Evolutionary conservation across 35 echinoderm and acorn worm species (phyloP).

Genomic region (Lytechinus pictus): DNA sequence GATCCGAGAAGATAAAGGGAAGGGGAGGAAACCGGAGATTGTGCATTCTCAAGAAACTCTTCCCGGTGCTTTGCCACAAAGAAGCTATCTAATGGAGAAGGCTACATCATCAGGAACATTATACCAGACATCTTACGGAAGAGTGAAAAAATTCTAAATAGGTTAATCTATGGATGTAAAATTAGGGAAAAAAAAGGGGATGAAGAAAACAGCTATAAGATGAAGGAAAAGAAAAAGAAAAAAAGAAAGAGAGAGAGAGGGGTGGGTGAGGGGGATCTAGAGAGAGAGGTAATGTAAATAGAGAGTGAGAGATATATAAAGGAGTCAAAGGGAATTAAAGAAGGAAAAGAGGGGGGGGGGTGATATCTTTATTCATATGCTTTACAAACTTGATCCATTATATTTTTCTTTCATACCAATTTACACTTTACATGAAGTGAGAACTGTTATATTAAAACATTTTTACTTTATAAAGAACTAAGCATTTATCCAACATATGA

Average conservation of each 20-base stretch:
- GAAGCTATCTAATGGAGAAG: background rate
- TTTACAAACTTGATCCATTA: too few relatives aligned
- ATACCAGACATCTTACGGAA: background rate
- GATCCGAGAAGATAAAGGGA: background rate
- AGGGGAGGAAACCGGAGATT: background rate
- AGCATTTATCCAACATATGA: too few relatives aligned
- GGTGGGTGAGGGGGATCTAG: background rate
- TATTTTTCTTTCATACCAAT: too few relatives aligned
- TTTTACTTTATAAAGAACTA: too few relatives aligned
- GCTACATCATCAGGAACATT: background rate
- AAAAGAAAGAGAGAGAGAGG: background rate
- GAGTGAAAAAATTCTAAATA: background rate
- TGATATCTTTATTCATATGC: too few relatives aligned
- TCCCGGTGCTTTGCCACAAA: background rate
- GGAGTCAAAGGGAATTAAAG: background rate
- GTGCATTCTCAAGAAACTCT: background rate
- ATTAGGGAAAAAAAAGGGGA: too few relatives aligned
- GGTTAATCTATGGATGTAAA: too few relatives aligned
- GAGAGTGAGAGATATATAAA: background rate
- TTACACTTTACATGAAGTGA: too few relatives aligned
- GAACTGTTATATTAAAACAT: too few relatives aligned
- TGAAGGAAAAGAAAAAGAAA: background rate
- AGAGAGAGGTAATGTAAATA: background rate
- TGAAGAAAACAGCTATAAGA: too few relatives aligned
- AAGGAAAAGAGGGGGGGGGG: background rate